Evolutionary conservation across 2,797 vertebrate species (phyloP).

Genomic region (Eidolon dupreanum): DNA sequence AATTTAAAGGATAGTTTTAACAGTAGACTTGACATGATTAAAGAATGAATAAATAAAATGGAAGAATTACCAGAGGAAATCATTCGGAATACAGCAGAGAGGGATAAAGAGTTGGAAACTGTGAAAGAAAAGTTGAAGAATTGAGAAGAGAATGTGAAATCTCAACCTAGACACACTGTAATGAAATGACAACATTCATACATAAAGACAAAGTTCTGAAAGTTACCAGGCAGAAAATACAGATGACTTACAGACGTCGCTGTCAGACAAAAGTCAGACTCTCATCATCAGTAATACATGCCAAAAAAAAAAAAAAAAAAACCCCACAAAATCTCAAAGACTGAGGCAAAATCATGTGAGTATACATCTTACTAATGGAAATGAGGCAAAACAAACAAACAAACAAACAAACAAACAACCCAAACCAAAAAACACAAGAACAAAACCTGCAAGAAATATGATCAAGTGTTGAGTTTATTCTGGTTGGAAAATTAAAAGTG

Average conservation of each 20-base stretch:
- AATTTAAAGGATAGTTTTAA: background rate
- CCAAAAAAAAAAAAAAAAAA: background rate
- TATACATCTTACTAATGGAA: background rate
- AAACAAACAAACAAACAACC: background rate
- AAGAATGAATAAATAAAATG: background rate
- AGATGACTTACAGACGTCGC: background rate
- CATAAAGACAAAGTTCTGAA: background rate
- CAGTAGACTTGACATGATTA: background rate
- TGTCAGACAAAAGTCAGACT: background rate
- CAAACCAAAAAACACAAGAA: background rate
- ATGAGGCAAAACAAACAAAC: background rate
- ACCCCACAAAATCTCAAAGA: background rate
- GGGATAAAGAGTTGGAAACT: background rate
- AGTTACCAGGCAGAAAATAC: background rate
- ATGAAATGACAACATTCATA: background rate
- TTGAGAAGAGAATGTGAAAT: background rate
- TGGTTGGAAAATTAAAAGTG: slow-evolving; percentile 9
- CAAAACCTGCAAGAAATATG: background rate
- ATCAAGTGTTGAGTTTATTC: background rate
- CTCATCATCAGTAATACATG: background rate
- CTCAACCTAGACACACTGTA: background rate
- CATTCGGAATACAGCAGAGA: background rate
- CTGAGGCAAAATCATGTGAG: background rate
- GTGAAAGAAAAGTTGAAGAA: background rate
- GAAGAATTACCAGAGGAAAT: slow-evolving; percentile 16